These are phyloP conservation scores for Acipenser oxyrinchus DNA, from an alignment of 2,797 vertebrate genomes.

Conservation along the genomic window DNA sequence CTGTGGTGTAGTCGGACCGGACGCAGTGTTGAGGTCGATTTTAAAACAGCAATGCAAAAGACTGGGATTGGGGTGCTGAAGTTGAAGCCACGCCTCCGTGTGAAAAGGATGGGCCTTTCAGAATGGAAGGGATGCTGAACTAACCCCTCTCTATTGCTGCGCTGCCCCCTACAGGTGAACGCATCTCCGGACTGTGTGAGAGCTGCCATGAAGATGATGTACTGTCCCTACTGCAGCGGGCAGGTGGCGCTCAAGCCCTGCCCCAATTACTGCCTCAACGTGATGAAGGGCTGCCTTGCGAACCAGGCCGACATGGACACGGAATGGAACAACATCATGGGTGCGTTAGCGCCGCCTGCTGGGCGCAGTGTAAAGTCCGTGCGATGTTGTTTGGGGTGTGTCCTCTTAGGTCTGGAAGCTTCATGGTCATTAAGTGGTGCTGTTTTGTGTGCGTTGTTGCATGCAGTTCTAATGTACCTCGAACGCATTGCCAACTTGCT, in stretches of 20 bases:
- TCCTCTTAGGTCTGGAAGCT: constrained; percentile 23
- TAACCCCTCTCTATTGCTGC: neutral
- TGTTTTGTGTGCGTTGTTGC: no score
- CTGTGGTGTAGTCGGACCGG: no score
- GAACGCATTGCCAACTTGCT: no score
- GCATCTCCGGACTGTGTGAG: constrained; percentile 76
- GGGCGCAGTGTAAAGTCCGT: neutral
- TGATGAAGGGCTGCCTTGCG: constrained; percentile 91
- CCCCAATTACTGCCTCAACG: constrained; percentile 94
- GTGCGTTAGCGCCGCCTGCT: constrained; percentile 50
- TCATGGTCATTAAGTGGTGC: neutral
- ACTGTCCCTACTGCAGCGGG: constrained; percentile 86
- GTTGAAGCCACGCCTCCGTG: neutral
- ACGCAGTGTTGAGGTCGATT: no score
- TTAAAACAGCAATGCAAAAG: no score
- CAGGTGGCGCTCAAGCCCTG: constrained; percentile 86
- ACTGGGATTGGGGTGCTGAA: neutral
- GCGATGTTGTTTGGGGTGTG: neutral
- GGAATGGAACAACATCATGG: constrained; percentile 94
- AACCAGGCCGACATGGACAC: constrained; percentile 89
- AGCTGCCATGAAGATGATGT: constrained; percentile 89
- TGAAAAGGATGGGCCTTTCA: no score
- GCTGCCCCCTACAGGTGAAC: constrained; percentile 63
- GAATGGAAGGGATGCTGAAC: no score
- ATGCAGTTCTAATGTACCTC: no score